Percentiles rank a stretch among this genome's conserved stretches.
Evolutionary conservation across 2,888 invertebrate genomes (phyloP).

Genomic region (Bedellia somnulentella): DNA sequence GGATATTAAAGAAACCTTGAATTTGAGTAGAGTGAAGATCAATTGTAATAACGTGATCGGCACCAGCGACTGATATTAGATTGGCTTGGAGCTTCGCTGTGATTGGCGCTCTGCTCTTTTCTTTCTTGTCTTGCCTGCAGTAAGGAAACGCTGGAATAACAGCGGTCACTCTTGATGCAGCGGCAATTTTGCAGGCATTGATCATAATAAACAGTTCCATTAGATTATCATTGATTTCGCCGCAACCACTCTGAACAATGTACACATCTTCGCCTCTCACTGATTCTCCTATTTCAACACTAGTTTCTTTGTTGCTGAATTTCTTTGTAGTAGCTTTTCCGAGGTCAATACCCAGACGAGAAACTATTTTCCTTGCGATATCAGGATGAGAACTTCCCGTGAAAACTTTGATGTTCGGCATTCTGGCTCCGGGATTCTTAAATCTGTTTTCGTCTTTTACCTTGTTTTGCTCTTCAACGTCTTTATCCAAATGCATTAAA

Average conservation of each 20-base stretch:
- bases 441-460: slow-evolving; percentile 11
- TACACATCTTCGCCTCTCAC: slow-evolving; percentile 93
- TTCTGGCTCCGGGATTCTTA: slow-evolving; percentile 52
- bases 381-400: slow-evolving; percentile 97
- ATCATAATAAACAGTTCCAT: slow-evolving; percentile 94
- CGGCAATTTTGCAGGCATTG: slow-evolving; percentile 91
- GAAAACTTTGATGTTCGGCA: slow-evolving; percentile 99
- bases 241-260: slow-evolving; percentile 89
- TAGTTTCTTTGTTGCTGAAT: slow-evolving; percentile 97
- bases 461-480: background rate
- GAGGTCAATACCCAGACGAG: slow-evolving; percentile 89
- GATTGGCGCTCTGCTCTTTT: slow-evolving; percentile 88
- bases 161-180: slow-evolving; percentile 86
- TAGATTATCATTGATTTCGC: slow-evolving; percentile 87
- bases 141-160: slow-evolving; percentile 92
- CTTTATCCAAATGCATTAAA: too few relatives aligned
- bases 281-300: slow-evolving; percentile 89
- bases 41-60: slow-evolving; percentile 92
- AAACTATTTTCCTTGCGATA: slow-evolving; percentile 92
- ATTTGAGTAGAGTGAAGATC: slow-evolving; percentile 92
- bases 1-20: slow-evolving; percentile 92
- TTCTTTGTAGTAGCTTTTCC: slow-evolving; percentile 98
- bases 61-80: slow-evolving; percentile 86
- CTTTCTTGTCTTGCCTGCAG: slow-evolving; percentile 90
- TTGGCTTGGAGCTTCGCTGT: slow-evolving; percentile 89